Evolutionary conservation across 2,797 vertebrate species (phyloP).

Genomic region (Gila robusta): DNA sequence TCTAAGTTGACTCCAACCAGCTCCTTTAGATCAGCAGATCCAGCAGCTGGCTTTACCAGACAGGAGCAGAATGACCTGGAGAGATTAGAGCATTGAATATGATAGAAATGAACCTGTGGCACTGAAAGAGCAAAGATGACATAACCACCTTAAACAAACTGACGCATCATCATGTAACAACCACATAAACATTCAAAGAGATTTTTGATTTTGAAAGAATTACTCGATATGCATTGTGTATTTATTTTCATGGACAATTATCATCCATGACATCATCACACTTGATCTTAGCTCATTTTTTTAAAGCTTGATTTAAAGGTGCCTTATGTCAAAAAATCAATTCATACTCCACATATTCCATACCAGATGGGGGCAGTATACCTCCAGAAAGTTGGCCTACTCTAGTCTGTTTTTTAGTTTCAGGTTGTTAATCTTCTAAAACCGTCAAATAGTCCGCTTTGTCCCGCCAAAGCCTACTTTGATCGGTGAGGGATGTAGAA

Average conservation of each 20-base stretch:
- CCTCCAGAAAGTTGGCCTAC: too few species aligned
- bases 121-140: not conserved
- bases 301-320: not conserved
- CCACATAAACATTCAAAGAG: not conserved
- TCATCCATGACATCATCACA: not conserved
- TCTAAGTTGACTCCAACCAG: slow-evolving; percentile 78
- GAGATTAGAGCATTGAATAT: slow-evolving; percentile 6
- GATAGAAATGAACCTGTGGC: not conserved
- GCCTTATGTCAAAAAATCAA: too few species aligned
- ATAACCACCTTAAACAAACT: not conserved
- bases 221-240: not conserved
- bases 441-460: too few species aligned
- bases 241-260: not conserved
- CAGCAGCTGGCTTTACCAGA: slow-evolving; percentile 73
- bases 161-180: not conserved
- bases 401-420: too few species aligned
- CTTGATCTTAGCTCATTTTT: not conserved
- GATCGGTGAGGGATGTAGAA: too few species aligned
- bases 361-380: too few species aligned
- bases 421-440: too few species aligned
- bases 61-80: slow-evolving; percentile 82
- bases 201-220: not conserved
- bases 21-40: slow-evolving; percentile 77
- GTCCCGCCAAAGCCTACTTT: too few species aligned
- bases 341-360: too few species aligned